Evolutionary conservation across 37 sponge, comb jelly and placozoan genomes (phyloP).

Genomic region (Halisarca cf. caerulea): DNA sequence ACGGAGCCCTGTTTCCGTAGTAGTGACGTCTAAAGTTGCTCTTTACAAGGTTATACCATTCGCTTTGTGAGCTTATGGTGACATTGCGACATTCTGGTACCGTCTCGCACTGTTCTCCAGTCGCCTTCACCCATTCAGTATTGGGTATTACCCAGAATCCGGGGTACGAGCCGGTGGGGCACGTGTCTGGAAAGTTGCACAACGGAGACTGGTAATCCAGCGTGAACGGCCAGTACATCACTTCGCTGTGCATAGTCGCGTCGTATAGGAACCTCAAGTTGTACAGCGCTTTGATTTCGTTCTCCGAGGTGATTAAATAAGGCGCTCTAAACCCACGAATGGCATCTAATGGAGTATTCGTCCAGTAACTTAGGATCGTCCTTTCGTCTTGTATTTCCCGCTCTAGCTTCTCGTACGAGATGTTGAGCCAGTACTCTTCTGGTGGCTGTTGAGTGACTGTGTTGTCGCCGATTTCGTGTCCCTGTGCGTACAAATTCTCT

Average conservation of each 20-base stretch:
- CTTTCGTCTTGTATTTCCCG: constrained; percentile 46
- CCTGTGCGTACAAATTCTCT: constrained; percentile 39
- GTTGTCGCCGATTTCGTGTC: constrained; percentile 52
- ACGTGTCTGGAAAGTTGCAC: constrained; percentile 41
- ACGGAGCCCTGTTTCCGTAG: constrained; percentile 48
- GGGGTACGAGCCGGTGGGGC: constrained; percentile 50
- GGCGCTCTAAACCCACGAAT: constrained; percentile 53
- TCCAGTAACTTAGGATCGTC: constrained; percentile 49
- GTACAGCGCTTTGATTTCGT: constrained; percentile 38
- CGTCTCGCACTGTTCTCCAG: constrained; percentile 26
- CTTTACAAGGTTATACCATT: constrained; percentile 40
- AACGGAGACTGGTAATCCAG: constrained; percentile 64
- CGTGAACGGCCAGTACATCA: constrained; percentile 61
- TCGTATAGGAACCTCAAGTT: constrained; percentile 46
- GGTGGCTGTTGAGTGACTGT: constrained; percentile 46
- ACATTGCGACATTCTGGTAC: constrained; percentile 22
- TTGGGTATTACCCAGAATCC: constrained; percentile 53
- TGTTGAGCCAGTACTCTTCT: constrained; percentile 41
- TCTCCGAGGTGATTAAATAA: constrained; percentile 44
- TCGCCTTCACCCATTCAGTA: constrained; percentile 18
- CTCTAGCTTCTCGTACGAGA: constrained; percentile 25
- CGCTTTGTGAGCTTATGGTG: constrained; percentile 5
- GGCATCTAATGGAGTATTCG: constrained; percentile 4
- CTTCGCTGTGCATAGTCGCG: constrained; percentile 40
- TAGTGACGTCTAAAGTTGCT: constrained; percentile 52